phyloP scores from a whole-genome alignment of 1,140 invertebrate species.

The Drosophila auraria region DNA sequence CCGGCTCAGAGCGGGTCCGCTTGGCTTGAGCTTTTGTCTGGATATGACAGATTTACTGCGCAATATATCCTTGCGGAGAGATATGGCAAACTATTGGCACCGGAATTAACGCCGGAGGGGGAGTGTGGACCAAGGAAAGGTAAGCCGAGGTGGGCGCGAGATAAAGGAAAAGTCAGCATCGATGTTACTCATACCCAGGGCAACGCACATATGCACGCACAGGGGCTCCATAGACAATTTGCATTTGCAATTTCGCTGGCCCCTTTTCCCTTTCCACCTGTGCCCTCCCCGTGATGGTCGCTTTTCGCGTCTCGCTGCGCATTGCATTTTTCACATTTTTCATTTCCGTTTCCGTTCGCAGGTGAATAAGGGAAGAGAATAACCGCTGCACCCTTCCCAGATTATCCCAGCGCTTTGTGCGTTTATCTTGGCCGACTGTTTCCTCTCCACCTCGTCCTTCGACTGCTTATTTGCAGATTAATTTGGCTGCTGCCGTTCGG shows the following conservation, averaged over 20 bases:
- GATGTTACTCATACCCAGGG: slow-evolving; percentile 67
- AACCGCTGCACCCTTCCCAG: background rate
- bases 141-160: slow-evolving; percentile 24
- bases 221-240: slow-evolving; percentile 65
- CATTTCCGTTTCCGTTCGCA: slow-evolving; percentile 76
- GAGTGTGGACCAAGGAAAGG: slow-evolving; percentile 20
- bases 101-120: slow-evolving; percentile 52
- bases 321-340: slow-evolving; percentile 76
- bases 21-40: slow-evolving; percentile 63
- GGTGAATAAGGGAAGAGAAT: slow-evolving; percentile 38
- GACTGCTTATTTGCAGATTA: slow-evolving; percentile 84
- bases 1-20: slow-evolving; percentile 2
- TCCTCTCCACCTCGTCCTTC: slow-evolving; percentile 7
- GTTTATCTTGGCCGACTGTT: slow-evolving; percentile 54
- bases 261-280: background rate
- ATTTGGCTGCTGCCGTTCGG: slow-evolving; percentile 85
- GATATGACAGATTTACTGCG: slow-evolving; percentile 77
- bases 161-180: slow-evolving; percentile 46
- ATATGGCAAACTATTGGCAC: slow-evolving; percentile 75
- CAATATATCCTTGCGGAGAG: slow-evolving; percentile 75
- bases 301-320: slow-evolving; percentile 50
- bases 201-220: slow-evolving; percentile 26
- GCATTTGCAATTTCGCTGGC: slow-evolving; percentile 56
- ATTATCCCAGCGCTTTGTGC: slow-evolving; percentile 50
- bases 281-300: slow-evolving; percentile 12